Conservation (phyloP, 2,888 invertebrate genomes). For the Acleris emargana region DNA sequence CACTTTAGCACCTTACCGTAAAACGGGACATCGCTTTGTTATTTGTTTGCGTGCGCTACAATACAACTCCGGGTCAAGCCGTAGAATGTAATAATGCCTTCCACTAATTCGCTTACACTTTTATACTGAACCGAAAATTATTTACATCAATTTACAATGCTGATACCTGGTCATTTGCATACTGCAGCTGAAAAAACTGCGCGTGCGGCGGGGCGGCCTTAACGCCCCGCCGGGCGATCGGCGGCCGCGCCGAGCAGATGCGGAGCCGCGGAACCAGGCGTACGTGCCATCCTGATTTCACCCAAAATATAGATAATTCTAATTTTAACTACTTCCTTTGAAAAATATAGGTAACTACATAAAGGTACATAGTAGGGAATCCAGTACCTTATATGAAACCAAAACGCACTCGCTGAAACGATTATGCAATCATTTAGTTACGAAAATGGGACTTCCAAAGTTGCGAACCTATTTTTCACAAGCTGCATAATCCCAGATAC, state of each 20-base stretch:
- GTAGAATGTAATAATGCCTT: conserved; percentile 62
- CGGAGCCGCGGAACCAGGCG: background rate
- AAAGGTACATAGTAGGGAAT: background rate
- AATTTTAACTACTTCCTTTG: conserved; percentile 9
- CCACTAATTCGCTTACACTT: conserved; percentile 67
- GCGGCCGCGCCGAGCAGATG: conserved; percentile 32
- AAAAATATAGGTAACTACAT: conserved; percentile 4
- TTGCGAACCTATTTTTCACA: conserved; percentile 7
- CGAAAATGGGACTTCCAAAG: background rate
- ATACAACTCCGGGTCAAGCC: conserved; percentile 60
- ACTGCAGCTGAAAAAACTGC: conserved; percentile 52
- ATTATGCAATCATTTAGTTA: too few species aligned
- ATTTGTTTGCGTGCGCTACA: conserved; percentile 49
- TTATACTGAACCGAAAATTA: conserved; percentile 76
- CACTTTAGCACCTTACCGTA: conserved; percentile 62
- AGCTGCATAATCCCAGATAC: conserved; percentile 17
- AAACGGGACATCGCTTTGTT: conserved; percentile 69
- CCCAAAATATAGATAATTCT: conserved; percentile 7
- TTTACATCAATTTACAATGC: conserved; percentile 78
- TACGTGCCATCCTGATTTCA: background rate
- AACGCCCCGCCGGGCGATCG: conserved; percentile 6
- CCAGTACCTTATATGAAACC: too few species aligned
- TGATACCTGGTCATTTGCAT: conserved; percentile 77
- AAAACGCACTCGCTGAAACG: too few species aligned
- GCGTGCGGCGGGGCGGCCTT: conserved; percentile 43